Evolutionary conservation across 1,140 invertebrate genomes (phyloP), one percentile per base, ranked within the genome.

Genomic region (Akabosia matsudoensis): DNA sequence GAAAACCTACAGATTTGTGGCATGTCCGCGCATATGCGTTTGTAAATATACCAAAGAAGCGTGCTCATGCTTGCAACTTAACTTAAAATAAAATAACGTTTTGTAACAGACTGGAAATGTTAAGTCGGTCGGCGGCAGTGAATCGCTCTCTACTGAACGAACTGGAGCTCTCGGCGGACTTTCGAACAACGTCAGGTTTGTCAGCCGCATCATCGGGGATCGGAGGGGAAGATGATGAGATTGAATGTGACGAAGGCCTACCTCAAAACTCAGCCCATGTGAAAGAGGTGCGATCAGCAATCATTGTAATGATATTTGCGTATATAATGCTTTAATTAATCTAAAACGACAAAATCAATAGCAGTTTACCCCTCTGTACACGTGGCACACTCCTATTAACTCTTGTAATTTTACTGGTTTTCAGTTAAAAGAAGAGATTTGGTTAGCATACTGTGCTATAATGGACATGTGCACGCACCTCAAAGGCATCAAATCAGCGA

Each of bases 71-170:
- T n/a, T n/a, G n/a, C n/a, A n/a, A n/a, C n/a, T n/a, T n/a, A n/a
- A n/a, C n/a, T n/a, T n/a, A n/a, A n/a, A n/a, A n/a, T n/a, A 45
- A 45, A 45, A 45, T 67, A 67, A 31, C 3, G 22, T 67, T 67
- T 30, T 67, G 28, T 67, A 31, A 34, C 54, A 76, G 82, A 79
- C 71, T 82, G 77, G 61, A 79, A 76, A 51, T 80, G 76, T 70
- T 82, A 72, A 80, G 82, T 77, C 76, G 85, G 81, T 30, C 85
- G 4, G 74, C 80, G 1, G 71, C 80, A 24, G 76, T 81, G 26
- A 79, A 86, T 74, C 84, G 85, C 10, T 88, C 87, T 14, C 83
- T 88, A 24, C 84, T 86, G 56, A 86, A 86, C 76, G 88, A 89
- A 76, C 86, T 89, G 80, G 86, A 88, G 79, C 83, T 86, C 73